Base-by-base conservation (phyloP, 1,140 invertebrate species). In the Magallana angulata region DNA sequence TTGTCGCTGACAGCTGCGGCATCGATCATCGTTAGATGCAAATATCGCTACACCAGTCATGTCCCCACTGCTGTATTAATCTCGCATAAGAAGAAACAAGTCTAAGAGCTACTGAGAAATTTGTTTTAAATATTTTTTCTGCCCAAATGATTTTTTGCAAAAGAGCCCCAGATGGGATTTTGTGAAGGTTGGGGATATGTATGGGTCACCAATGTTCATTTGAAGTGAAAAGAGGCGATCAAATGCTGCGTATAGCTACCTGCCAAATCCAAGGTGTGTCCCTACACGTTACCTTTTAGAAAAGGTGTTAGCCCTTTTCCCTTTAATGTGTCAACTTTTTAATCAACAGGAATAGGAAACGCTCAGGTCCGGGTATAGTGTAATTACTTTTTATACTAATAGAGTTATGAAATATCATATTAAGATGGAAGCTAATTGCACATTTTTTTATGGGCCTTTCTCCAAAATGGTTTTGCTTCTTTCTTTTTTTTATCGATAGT, bases 71-170 rank as follows among this genome's bases (percentile, higher is more conserved):
- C 68, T 76, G 68, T 36, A 76, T 76, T 30, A 76, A 76, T 76
- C 24, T 76, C 18, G 24, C 24, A 76, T 76, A 76, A 76, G 68
- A 30, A 76, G 68, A 76, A 18, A 12, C 68, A 76, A 30, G 68
- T 76, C 68, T 8, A 76, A 76, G 36, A 76, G 68, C 14, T 76
- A 76, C 68, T 76, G 18, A 76, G 68, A 30, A 76, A 76, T 76
- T 76, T 76, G 68, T 76, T 76, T 76, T 76, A 76, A 76, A 76
- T 76, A 76, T 76, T 30, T 76, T 76, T 76, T 76, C 68, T 76
- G 68, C 68, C 68, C 68, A 76, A 76, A 76, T 76, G 68, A 76
- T 76, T 76, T 76, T 76, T 76, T 76, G 68, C 24, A 76, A 76
- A 30, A 76, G 68, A 76, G 36, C 68, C 68, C 68, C 68, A 76